Conservation (phyloP, 2,113 vertebrate species). For the Falco punctatus region DNA sequence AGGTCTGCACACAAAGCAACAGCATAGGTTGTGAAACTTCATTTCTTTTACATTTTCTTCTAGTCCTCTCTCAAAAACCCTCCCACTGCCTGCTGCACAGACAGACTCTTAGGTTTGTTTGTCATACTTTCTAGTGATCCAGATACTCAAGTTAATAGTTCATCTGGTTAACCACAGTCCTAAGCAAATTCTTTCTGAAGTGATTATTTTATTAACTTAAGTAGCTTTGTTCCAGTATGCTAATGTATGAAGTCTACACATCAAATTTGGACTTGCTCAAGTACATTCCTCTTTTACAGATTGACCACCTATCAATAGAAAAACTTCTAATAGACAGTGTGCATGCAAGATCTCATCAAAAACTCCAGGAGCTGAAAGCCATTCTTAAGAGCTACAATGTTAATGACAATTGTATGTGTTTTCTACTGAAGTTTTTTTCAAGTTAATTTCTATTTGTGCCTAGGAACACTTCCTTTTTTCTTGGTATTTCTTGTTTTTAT, state of each 20-base stretch:
- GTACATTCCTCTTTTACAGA: constrained; percentile 74
- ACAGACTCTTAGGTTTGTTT: background rate
- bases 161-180: background rate
- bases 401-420: constrained; percentile 90
- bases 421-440: background rate
- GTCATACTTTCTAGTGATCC: background rate
- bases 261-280: background rate
- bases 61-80: background rate
- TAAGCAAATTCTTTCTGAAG: background rate
- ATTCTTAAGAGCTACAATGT: constrained; percentile 90
- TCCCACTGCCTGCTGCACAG: background rate
- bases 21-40: background rate
- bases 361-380: constrained; percentile 95
- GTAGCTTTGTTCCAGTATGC: background rate
- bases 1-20: background rate
- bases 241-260: background rate
- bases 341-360: constrained; percentile 95
- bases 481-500: background rate
- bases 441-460: background rate
- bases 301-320: constrained; percentile 96
- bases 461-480: background rate
- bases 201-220: background rate
- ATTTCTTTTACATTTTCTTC: background rate
- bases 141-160: background rate
- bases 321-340: constrained; percentile 98